Percentiles rank a stretch among this genome's conserved stretches.
Conservation (phyloP, 2,888 invertebrate species). For the Archips xylosteana region DNA sequence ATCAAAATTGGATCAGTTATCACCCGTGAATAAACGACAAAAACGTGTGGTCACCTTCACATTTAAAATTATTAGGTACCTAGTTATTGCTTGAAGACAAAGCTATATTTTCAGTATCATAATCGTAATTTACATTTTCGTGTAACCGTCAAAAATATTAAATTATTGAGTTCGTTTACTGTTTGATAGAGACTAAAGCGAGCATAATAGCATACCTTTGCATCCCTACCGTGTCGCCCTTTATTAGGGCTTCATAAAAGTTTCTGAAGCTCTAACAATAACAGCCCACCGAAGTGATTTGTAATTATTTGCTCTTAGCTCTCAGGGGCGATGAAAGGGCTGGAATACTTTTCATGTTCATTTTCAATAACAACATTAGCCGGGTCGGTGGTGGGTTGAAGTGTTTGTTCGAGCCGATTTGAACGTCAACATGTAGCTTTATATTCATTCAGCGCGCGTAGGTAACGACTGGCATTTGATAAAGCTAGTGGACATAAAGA, state of each 20-base stretch:
- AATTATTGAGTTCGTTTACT: too few relatives aligned
- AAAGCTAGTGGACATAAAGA: background rate
- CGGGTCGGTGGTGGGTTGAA: constrained; percentile 26
- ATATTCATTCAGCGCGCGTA: constrained; percentile 15
- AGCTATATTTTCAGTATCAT: background rate
- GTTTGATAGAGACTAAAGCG: too few relatives aligned
- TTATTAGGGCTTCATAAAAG: background rate
- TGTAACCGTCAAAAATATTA: too few relatives aligned
- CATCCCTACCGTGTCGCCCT: background rate
- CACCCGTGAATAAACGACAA: background rate
- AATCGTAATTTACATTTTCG: background rate
- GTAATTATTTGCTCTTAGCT: constrained; percentile 26
- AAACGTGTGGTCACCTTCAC: background rate
- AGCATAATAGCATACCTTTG: background rate
- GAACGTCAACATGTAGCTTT: constrained; percentile 30
- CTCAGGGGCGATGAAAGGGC: constrained; percentile 24
- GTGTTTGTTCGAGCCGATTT: constrained; percentile 36
- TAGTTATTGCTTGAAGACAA: background rate
- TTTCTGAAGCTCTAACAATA: constrained; percentile 15
- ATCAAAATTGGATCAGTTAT: background rate
- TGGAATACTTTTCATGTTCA: constrained; percentile 29
- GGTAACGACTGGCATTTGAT: background rate
- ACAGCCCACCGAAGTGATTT: constrained; percentile 29
- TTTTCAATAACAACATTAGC: constrained; percentile 42
- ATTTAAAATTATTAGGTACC: background rate